These are phyloP conservation scores for Spinus pinus DNA, from an alignment of 2,797 vertebrate species.

Conservation along the genomic window DNA sequence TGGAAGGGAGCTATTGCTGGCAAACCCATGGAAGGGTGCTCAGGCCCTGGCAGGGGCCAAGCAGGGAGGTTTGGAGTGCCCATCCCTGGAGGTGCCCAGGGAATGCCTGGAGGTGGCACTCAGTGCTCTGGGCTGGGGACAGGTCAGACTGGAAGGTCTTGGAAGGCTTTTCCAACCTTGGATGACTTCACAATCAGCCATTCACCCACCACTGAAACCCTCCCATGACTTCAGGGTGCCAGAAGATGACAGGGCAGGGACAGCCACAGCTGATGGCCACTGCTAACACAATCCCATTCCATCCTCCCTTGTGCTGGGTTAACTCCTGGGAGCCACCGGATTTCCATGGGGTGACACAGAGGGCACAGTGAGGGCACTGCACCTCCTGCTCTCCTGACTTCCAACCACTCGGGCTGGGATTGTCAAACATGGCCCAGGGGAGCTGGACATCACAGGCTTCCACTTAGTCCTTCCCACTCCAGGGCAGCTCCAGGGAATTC, in stretches of 20 bases:
- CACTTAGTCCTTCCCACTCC: background rate
- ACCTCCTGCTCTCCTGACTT: background rate
- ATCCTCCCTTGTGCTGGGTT: background rate
- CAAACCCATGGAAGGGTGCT: background rate
- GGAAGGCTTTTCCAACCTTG: background rate
- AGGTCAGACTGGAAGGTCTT: fast-evolving
- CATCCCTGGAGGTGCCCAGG: background rate
- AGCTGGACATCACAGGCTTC: fast-evolving
- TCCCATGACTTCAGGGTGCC: background rate
- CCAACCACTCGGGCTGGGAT: background rate
- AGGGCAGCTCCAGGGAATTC: background rate
- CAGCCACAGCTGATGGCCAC: background rate
- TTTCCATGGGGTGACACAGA: background rate
- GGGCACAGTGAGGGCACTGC: background rate
- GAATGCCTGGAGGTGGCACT: background rate
- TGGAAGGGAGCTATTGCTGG: background rate
- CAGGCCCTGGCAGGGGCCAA: background rate
- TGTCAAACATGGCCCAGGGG: background rate
- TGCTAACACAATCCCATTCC: background rate
- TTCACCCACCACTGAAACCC: background rate
- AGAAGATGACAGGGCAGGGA: background rate
- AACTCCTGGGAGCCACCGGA: background rate
- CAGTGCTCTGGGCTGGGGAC: background rate
- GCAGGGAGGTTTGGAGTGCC: background rate
- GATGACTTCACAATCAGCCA: background rate